These are phyloP conservation scores for Drosophila novamexicana DNA, from an alignment of 1,140 invertebrate genomes.

Conservation along the genomic window DNA sequence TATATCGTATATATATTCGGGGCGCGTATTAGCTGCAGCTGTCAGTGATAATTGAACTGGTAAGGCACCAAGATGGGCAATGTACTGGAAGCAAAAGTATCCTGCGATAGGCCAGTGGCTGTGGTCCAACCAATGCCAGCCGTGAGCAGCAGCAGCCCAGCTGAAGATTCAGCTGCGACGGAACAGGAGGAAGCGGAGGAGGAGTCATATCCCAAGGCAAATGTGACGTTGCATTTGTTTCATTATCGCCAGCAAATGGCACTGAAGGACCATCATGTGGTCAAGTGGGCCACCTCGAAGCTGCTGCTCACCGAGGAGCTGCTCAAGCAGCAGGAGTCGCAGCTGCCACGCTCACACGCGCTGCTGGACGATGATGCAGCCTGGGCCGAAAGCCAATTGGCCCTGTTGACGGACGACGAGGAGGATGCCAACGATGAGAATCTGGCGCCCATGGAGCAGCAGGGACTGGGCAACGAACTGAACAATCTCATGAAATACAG, in stretches of 20 bases:
- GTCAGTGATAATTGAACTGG: conserved; percentile 51
- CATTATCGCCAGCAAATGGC: conserved; percentile 65
- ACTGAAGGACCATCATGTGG: conserved; percentile 54
- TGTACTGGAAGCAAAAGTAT: conserved; percentile 44
- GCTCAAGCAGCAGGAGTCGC: conserved; percentile 36
- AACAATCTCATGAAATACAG: conserved; percentile 50
- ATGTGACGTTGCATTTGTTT: conserved; percentile 57
- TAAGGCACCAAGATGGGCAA: conserved; percentile 49
- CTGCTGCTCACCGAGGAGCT: conserved; percentile 69
- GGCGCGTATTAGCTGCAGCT: conserved; percentile 35
- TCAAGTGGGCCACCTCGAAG: conserved; percentile 74
- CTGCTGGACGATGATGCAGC: conserved; percentile 21
- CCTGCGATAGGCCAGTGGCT: conserved; percentile 30
- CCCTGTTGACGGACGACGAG: conserved; percentile 50
- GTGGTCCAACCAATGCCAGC: conserved; percentile 7
- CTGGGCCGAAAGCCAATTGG: conserved; percentile 47
- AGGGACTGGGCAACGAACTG: conserved; percentile 31
- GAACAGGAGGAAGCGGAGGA: neutral
- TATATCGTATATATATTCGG: conserved; percentile 44
- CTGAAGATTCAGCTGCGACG: neutral
- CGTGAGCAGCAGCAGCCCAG: neutral
- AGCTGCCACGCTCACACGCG: neutral
- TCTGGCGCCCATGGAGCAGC: conserved; percentile 3
- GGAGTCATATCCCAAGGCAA: conserved; percentile 9
- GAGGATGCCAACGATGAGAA: conserved; percentile 56